Percentiles rank a stretch among this genome's conserved stretches.
phyloP scores from a whole-genome alignment of 2,113 vertebrate genomes.

The Pluvialis apricaria region DNA sequence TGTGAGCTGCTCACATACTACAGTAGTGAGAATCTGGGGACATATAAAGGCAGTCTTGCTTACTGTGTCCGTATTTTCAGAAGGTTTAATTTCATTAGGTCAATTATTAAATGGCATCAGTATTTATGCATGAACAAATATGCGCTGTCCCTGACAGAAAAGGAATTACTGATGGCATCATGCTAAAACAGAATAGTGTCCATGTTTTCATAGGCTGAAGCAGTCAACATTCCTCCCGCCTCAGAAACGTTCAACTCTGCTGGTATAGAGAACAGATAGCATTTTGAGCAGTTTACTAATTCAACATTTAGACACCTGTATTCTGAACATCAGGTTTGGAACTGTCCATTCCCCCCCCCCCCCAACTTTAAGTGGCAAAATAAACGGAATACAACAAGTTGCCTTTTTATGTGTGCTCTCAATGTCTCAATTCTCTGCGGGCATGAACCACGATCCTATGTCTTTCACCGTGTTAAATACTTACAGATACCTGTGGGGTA shows the following conservation, averaged over 20 bases:
- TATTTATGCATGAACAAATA: not conserved
- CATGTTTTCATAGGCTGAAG: not conserved
- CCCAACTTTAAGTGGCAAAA: not conserved
- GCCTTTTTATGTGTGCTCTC: not conserved
- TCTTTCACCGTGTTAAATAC: not conserved
- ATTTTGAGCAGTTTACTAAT: not conserved
- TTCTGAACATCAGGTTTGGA: not conserved
- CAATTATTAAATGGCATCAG: not conserved
- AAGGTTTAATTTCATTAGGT: not conserved
- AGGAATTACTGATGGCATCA: not conserved
- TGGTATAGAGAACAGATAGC: not conserved
- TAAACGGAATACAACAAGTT: not conserved
- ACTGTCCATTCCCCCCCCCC: too few relatives aligned
- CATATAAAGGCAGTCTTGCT: not conserved
- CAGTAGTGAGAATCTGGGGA: not conserved
- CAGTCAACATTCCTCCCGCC: not conserved
- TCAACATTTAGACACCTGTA: not conserved
- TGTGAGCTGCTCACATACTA: not conserved
- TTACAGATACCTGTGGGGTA: not conserved
- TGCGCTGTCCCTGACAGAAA: not conserved
- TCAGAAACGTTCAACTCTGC: not conserved
- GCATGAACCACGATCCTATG: not conserved
- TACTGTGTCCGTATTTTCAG: not conserved
- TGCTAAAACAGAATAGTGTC: not conserved
- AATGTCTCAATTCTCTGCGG: not conserved